Evolutionary conservation across 2,113 vertebrate genomes (phyloP).

Genomic region (Chlorocebus sabaeus): DNA sequence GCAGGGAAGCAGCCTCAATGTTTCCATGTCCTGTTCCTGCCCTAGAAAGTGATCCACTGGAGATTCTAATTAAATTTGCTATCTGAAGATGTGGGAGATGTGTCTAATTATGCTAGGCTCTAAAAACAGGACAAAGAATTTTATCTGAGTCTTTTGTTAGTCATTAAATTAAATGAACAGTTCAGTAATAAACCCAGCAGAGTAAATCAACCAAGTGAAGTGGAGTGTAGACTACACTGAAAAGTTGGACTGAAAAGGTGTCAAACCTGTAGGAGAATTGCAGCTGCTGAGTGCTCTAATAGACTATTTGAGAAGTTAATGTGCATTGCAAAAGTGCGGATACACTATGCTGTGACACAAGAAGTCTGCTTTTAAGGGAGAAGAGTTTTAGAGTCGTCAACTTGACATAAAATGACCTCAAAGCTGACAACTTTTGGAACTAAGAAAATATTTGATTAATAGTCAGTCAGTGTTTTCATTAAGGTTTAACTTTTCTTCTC

Average conservation of each 20-base stretch:
- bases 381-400: background rate
- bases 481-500: background rate
- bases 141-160: background rate
- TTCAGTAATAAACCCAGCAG: conserved; percentile 65
- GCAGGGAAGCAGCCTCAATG: background rate
- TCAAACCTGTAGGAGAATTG: background rate
- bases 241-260: conserved; percentile 44
- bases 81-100: conserved; percentile 50
- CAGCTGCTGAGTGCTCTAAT: background rate
- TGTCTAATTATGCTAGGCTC: conserved; percentile 58
- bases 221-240: background rate
- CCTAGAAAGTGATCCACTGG: conserved; percentile 45
- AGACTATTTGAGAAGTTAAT: background rate
- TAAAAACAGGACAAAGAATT: conserved; percentile 56
- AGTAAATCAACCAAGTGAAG: conserved; percentile 51
- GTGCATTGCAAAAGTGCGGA: background rate
- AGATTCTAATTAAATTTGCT: conserved; percentile 59
- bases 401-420: background rate
- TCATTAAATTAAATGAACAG: conserved; percentile 63
- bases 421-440: background rate
- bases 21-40: background rate
- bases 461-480: background rate
- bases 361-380: background rate
- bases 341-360: background rate
- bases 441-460: background rate